phyloP scores from a whole-genome alignment of 2,113 vertebrate species.

The Polyodon spathula region DNA sequence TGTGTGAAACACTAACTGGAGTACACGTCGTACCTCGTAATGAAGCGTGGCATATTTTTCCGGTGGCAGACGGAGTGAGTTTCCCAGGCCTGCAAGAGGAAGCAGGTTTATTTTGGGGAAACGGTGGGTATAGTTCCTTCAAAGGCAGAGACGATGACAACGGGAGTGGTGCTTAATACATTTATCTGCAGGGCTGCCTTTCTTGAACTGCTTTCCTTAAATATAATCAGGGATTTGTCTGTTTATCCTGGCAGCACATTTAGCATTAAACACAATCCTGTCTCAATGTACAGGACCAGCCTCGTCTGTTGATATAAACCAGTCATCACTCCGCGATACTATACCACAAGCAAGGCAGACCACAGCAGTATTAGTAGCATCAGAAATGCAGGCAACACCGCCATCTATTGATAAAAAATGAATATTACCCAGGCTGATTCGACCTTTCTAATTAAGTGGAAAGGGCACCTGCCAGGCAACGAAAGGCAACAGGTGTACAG shows the following conservation, averaged over 20 bases:
- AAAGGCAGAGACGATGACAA: constrained; percentile 25
- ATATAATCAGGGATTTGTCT: constrained; percentile 22
- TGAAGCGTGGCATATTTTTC: constrained; percentile 20
- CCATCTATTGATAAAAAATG: constrained; percentile 22
- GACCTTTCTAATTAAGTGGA: no score
- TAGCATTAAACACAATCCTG: constrained; percentile 18
- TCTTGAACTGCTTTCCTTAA: constrained; percentile 23
- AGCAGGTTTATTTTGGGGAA: constrained; percentile 39
- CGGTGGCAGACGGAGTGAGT: constrained; percentile 20
- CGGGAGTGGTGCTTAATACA: constrained; percentile 23
- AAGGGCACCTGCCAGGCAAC: no score
- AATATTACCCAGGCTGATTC: background rate
- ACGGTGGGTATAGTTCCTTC: constrained; percentile 29
- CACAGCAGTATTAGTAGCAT: background rate
- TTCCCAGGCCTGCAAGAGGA: constrained; percentile 21
- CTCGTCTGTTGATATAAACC: constrained; percentile 15
- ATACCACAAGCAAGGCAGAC: background rate
- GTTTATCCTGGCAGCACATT: constrained; percentile 27
- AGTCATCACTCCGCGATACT: constrained; percentile 10
- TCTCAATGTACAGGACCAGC: constrained; percentile 16
- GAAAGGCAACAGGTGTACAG: no score
- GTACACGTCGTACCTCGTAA: constrained; percentile 19
- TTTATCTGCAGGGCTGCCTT: constrained; percentile 25
- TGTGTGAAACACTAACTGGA: constrained; percentile 4
- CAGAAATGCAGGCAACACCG: constrained; percentile 9